These are phyloP conservation scores for Cryptus armator DNA, from an alignment of 2,888 invertebrate species.

Conservation along the genomic window DNA sequence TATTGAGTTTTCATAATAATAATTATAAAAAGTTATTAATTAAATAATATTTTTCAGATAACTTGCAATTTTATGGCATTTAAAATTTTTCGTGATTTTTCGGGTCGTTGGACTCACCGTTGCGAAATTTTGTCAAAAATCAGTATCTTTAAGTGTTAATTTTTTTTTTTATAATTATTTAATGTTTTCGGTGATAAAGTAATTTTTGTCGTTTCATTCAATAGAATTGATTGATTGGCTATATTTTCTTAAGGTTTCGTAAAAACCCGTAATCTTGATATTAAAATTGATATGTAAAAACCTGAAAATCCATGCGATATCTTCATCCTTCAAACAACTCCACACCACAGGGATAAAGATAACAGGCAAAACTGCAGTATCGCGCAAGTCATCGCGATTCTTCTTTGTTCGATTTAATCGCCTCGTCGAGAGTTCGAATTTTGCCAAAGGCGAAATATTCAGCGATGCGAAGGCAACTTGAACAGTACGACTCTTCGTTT, in stretches of 20 bases:
- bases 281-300: no score
- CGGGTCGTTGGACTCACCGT: no score
- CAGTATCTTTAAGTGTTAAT: no score
- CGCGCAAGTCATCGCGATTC: not conserved
- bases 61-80: no score
- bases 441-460: conserved; percentile 15
- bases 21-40: no score
- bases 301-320: not conserved
- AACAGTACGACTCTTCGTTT: conserved; percentile 43
- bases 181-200: no score
- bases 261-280: not conserved
- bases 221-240: not conserved
- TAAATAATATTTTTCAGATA: no score
- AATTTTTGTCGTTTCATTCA: no score
- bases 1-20: no score
- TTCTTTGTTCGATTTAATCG: conserved; percentile 33
- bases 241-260: not conserved
- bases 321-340: not conserved
- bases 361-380: not conserved
- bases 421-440: not conserved
- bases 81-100: no score
- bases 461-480: conserved; percentile 1
- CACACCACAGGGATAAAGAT: not conserved
- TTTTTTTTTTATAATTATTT: no score
- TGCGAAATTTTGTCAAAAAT: no score